Evolutionary conservation across 1,140 invertebrate species (phyloP).

Genomic region (Trichomalopsis sarcophagae): DNA sequence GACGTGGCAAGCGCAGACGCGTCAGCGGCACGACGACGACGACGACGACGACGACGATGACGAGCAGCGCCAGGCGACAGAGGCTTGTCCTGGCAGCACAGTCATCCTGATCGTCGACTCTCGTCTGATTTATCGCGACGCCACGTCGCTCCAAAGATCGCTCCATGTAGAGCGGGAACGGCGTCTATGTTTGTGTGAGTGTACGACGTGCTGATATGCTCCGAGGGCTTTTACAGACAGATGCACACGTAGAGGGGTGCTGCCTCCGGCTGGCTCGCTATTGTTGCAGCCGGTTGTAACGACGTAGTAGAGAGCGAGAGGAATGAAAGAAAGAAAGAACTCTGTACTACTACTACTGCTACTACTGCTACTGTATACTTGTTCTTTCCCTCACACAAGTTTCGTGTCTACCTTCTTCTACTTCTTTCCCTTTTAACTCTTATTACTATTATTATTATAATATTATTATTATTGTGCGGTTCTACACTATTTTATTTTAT

Average conservation of each 20-base stretch:
- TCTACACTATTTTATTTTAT: background rate
- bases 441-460: conserved; percentile 6
- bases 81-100: background rate
- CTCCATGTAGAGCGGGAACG: background rate
- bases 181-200: background rate
- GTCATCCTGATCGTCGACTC: background rate
- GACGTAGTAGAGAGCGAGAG: background rate
- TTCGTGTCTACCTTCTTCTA: background rate
- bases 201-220: background rate
- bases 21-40: background rate
- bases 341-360: background rate
- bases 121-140: background rate
- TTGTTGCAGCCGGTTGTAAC: background rate
- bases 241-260: background rate
- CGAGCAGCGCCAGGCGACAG: background rate
- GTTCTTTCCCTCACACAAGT: background rate
- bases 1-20: conserved; percentile 25
- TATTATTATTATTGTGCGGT: background rate
- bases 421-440: conserved; percentile 26
- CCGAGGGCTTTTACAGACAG: background rate
- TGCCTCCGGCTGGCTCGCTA: background rate
- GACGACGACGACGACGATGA: background rate
- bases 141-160: background rate
- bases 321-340: background rate
- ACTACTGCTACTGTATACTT: background rate